These are phyloP conservation scores for Eurosta solidaginis DNA, from an alignment of 1,140 invertebrate genomes.

Conservation along the genomic window DNA sequence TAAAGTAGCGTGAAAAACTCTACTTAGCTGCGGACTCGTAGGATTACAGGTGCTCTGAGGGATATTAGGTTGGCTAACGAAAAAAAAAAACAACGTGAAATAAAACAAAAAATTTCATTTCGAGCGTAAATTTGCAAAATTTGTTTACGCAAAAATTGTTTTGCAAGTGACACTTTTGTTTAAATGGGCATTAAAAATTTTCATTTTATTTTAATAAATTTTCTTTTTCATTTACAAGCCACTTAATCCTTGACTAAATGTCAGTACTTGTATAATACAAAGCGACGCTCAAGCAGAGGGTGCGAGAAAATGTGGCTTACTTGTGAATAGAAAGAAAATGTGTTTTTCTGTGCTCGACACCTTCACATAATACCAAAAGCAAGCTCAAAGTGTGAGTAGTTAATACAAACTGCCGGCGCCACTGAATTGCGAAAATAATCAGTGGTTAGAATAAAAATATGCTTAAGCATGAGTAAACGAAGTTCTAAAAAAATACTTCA, in stretches of 20 bases:
- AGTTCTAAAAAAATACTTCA: too few species aligned
- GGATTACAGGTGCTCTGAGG: not conserved
- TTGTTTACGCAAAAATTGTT: conserved; percentile 19
- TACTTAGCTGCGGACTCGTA: not conserved
- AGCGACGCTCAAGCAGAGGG: not conserved
- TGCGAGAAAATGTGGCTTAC: not conserved
- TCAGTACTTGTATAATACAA: not conserved
- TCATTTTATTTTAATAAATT: not conserved
- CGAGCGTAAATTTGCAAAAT: conserved; percentile 5
- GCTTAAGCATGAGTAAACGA: not conserved
- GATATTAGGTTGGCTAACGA: not conserved
- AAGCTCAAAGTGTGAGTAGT: not conserved
- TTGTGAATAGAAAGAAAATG: not conserved
- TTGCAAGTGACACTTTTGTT: conserved; percentile 25
- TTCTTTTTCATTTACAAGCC: not conserved
- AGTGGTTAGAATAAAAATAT: not conserved
- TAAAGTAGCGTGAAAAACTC: conserved; percentile 8
- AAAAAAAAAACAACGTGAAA: too few species aligned
- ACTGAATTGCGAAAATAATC: not conserved
- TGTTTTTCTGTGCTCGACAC: not conserved
- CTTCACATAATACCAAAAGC: not conserved
- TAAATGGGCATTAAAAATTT: conserved; percentile 20
- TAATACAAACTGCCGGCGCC: not conserved
- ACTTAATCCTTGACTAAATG: not conserved
- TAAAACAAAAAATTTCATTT: not conserved